phyloP scores from a whole-genome alignment of 2,113 vertebrate genomes.

The Ondatra zibethicus region DNA sequence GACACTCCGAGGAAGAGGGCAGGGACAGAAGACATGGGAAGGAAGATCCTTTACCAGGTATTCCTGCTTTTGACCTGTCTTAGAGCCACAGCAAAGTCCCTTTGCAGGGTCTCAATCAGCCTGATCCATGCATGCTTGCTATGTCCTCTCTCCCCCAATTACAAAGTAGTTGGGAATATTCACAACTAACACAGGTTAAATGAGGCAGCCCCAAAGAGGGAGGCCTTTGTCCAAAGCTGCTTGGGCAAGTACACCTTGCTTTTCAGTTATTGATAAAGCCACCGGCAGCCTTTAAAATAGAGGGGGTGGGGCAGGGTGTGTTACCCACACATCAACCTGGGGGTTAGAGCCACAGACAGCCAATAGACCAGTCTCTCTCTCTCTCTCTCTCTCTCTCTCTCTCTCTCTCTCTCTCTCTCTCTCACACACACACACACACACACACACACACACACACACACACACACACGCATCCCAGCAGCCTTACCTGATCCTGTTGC shows the following conservation, averaged over 20 bases:
- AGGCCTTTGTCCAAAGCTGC: conserved; percentile 66
- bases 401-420: neutral
- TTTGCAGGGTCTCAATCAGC: neutral
- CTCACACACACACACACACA: neutral
- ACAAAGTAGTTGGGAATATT: conserved; percentile 26
- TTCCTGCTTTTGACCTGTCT: neutral
- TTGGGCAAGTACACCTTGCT: conserved; percentile 60
- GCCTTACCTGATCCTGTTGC: conserved; percentile 96
- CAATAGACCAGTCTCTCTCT: neutral
- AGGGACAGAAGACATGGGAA: neutral
- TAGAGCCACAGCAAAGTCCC: neutral
- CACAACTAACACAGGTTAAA: neutral
- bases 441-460: neutral
- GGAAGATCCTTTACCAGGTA: neutral
- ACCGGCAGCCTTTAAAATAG: conserved; percentile 70
- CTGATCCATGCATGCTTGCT: neutral
- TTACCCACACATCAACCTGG: conserved; percentile 73
- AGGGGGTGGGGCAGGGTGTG: neutral
- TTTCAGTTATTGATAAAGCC: conserved; percentile 59
- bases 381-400: neutral
- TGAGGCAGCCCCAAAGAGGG: neutral
- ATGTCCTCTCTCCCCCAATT: neutral
- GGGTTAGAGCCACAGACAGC: conserved; percentile 50
- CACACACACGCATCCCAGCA: neutral
- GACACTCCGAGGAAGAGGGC: neutral